phyloP scores from a whole-genome alignment of 1,140 invertebrate species.

The Microplitis demolitor region DNA sequence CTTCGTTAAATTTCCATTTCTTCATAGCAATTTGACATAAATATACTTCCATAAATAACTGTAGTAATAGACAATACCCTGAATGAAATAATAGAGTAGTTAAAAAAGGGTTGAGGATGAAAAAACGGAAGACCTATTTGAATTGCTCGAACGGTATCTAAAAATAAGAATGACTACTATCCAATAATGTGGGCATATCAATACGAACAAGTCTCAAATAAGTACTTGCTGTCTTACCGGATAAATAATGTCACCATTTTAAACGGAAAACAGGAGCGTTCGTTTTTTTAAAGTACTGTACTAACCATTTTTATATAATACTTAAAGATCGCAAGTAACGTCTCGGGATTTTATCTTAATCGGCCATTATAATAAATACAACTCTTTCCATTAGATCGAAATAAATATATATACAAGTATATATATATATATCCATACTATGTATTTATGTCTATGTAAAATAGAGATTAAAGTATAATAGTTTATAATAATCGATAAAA shows the following conservation, averaged over 20 bases:
- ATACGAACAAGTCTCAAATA: background rate
- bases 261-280: background rate
- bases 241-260: slow-evolving; percentile 12
- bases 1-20: no score
- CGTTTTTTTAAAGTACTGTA: background rate
- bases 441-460: background rate
- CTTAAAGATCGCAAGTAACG: background rate
- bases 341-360: slow-evolving; percentile 1
- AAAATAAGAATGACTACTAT: background rate
- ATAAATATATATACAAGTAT: background rate
- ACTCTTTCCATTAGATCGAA: background rate
- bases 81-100: no score
- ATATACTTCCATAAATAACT: no score
- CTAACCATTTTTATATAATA: background rate
- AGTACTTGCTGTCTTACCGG: background rate
- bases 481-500: no score
- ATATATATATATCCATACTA: background rate
- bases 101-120: no score
- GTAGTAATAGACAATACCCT: no score
- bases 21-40: no score
- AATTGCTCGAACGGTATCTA: background rate
- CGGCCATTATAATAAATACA: background rate
- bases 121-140: no score
- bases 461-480: no score
- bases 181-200: background rate